Conservation (phyloP, 1,140 invertebrate genomes). For the Drosophila ananassae region DNA sequence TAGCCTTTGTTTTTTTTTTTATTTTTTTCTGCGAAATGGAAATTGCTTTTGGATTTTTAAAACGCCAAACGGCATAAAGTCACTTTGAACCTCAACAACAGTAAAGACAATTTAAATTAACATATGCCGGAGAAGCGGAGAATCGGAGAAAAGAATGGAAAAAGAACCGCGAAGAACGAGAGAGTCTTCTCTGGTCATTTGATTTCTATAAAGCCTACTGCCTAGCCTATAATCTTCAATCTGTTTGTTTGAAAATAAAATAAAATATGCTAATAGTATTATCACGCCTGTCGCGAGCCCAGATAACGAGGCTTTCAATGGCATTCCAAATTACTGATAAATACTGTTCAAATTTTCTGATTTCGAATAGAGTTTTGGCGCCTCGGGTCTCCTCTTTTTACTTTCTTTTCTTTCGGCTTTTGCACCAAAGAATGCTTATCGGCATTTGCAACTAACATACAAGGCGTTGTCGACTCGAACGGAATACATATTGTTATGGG, state of each 20-base stretch:
- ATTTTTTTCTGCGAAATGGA: constrained; percentile 78
- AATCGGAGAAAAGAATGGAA: constrained; percentile 16
- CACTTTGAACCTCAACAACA: no score
- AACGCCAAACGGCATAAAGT: no score
- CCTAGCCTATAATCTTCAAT: no score
- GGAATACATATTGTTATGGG: constrained; percentile 50
- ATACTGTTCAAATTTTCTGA: constrained; percentile 13
- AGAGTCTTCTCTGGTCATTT: constrained; percentile 9
- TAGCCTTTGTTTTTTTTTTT: constrained; percentile 39
- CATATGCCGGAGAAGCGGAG: constrained; percentile 48
- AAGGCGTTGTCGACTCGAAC: constrained; percentile 32
- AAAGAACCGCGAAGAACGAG: constrained; percentile 5
- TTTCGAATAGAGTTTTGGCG: constrained; percentile 18
- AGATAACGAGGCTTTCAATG: constrained; percentile 13
- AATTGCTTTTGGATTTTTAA: constrained; percentile 69
- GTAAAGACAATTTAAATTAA: constrained; percentile 56
- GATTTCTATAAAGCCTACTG: constrained; percentile 1
- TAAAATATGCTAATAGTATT: not conserved
- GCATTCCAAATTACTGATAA: not conserved
- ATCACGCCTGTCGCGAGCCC: not conserved
- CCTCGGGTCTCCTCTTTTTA: constrained; percentile 14
- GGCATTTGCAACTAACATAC: constrained; percentile 55
- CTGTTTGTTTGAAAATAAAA: no score
- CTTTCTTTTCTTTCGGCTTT: constrained; percentile 46
- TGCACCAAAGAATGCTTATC: constrained; percentile 71